Base-by-base conservation (phyloP, 2,888 invertebrate species). In the Hemicrepidius hirtus region DNA sequence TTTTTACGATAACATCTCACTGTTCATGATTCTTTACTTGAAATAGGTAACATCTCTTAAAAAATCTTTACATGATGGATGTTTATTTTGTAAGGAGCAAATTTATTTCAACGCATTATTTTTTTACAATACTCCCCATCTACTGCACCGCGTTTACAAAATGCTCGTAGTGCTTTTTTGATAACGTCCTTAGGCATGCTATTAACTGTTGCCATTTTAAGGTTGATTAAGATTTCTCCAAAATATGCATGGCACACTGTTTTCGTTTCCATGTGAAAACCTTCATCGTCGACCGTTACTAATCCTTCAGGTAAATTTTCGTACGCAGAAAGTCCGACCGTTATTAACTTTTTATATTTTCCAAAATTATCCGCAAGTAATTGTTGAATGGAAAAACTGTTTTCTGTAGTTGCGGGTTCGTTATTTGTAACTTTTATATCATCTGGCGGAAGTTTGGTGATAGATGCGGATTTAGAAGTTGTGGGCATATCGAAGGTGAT, bases 181-280 rank as follows among this genome's bases (percentile, higher is more conserved):
- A 81, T 77, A 7, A 86, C 78, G 20, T 81, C 68, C 7, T 77
- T 76, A 13, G 80, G 37, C 28, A 77, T 77, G 5, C 80, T 81
- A 5, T 78, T 76, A 35, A 75, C 64, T 12, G 63, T 67, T 2
- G 81, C 77, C 32, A 78, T 77, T 49, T 78, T 80, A 53, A 85
- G 73, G 18, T 82, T 80, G 57, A 80, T 76, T 72, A 87, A 74
- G 9, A 86, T 75, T 75, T 87, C 85, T 0, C 85, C 86, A 70
- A 87, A 85, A 76, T 86, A 87, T 4, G 85, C 86, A 77, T 87
- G 86, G 62, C 87, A 87, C 0, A 84, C 83, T 3, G 84, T 85
- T 75, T 85, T 86, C 0, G 84, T 84, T 49, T 85, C 84, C 82
- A 87, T 85, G 71, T 86, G 86, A 5, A 83, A 75, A 9, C 85